Conservation (phyloP, 2,113 vertebrate genomes). For the Hyla sarda region DNA sequence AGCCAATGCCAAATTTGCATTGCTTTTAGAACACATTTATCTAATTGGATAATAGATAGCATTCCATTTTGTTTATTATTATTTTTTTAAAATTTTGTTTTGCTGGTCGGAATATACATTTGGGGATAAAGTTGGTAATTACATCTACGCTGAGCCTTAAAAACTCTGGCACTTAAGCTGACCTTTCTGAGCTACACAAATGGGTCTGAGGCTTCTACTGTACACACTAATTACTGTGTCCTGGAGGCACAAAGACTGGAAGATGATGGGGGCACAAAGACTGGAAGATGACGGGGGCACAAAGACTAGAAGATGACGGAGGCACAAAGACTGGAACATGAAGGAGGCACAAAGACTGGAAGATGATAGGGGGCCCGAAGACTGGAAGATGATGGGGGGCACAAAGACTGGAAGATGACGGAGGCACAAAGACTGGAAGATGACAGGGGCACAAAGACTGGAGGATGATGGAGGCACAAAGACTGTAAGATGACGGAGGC, state of each 20-base stretch:
- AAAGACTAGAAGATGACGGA: too few relatives aligned
- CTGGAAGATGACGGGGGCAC: too few relatives aligned
- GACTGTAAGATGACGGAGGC: too few relatives aligned
- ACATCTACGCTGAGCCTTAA: slow-evolving; percentile 49
- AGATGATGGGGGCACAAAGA: slow-evolving; percentile 33
- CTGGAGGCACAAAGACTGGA: slow-evolving; percentile 35
- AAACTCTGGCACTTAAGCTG: slow-evolving; percentile 31
- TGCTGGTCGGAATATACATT: slow-evolving; percentile 44
- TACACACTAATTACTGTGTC: slow-evolving; percentile 45
- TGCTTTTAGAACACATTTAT: slow-evolving; percentile 59
- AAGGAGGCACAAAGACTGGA: too few relatives aligned
- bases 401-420: too few relatives aligned
- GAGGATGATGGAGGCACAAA: too few relatives aligned
- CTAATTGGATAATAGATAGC: slow-evolving; percentile 58
- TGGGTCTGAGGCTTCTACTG: slow-evolving; percentile 13
- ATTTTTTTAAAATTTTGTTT: background rate
- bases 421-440: too few relatives aligned
- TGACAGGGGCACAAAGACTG: too few relatives aligned
- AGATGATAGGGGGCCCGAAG: too few relatives aligned
- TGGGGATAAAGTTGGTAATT: slow-evolving; percentile 50
- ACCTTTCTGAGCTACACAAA: slow-evolving; percentile 49
- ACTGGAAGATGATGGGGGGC: too few relatives aligned
- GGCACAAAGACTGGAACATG: too few relatives aligned
- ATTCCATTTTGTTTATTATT: slow-evolving; percentile 49
- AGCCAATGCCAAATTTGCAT: slow-evolving; percentile 56